Base-by-base conservation (phyloP, 2,113 vertebrate species). In the Rhagologus leucostigma region DNA sequence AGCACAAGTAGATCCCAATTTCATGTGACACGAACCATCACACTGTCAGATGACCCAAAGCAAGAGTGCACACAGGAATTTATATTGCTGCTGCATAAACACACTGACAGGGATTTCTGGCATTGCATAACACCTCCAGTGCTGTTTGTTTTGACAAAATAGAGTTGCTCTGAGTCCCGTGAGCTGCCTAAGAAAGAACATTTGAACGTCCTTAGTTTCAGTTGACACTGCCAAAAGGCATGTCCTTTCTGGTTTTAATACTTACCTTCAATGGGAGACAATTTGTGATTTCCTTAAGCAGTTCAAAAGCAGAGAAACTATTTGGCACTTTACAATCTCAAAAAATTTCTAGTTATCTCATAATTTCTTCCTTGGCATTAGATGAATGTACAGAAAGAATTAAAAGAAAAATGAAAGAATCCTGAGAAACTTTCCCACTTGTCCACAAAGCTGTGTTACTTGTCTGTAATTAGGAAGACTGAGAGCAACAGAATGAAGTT, bases 1-100 rank as follows among this genome's bases (percentile, higher is more conserved):
- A 35, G 57, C 57, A 92, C 62, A 90, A 53, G 83, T 8, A 78
- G 9, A 78, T 82, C 47, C 37, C 19, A 39, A 12, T 29, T 44
- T 44, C 17, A 7, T 74, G 46, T 49, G 59, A 95, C 71, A 83
- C 0, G 2, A 83, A 90, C 63, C 79, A 92, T 62, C 82, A 46
- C 62, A 4, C 53, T 49, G 88, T 70, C 88, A 86, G 76, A 33
- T 74, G 83, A 92, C 86, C 79, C 37, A 69, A 80, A 89, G 50
- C 52, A 87, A 93, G 37, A 91, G 62, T 10, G 24, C 63, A 69
- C n/a, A 15, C 50, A 88, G 68, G 88, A 93, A 93, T 95, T 97
- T 69, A 33, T 65, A 67, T 9, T 88, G 85, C 92, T 92, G 88
- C 90, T 95, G 67, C 71, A 92, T 65, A 93, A 95, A 95, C 70